Conservation (phyloP, 35 echinoderm and acorn worm genomes). For the Ophioderma brevispina region DNA sequence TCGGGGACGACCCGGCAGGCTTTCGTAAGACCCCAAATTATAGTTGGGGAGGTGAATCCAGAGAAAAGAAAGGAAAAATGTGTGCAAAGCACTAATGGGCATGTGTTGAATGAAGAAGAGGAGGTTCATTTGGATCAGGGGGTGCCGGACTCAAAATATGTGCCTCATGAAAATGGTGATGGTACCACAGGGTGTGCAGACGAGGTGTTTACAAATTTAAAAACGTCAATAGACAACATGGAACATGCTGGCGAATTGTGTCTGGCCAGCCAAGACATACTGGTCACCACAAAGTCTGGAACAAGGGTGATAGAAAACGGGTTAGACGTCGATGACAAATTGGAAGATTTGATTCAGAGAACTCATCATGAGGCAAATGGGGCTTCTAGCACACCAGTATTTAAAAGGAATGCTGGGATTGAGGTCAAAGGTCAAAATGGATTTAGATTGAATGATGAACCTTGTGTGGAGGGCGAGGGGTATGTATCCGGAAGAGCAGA, state of each 20-base stretch:
- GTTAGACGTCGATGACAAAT: background rate
- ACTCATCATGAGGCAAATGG: background rate
- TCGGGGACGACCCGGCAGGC: background rate
- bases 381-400: no score
- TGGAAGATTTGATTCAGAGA: conserved; percentile 4
- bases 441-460: background rate
- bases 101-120: conserved; percentile 3
- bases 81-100: background rate
- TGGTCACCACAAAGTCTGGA: background rate
- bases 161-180: conserved; percentile 41
- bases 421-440: conserved; percentile 19
- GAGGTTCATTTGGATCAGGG: conserved; percentile 18
- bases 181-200: conserved; percentile 55
- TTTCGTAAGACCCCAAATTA: background rate
- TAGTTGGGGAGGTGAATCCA: background rate
- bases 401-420: no score
- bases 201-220: conserved; percentile 59
- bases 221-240: conserved; percentile 60
- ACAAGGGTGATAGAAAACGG: background rate
- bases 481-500: conserved; percentile 38
- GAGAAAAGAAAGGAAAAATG: background rate
- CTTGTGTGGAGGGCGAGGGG: conserved; percentile 42
- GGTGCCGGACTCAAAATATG: conserved; percentile 25
- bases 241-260: conserved; percentile 61
- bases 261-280: background rate